Percentiles rank a stretch among this genome's conserved stretches.
Evolutionary conservation across 2,888 invertebrate genomes (phyloP).

Genomic region (Bimastos eiseni): DNA sequence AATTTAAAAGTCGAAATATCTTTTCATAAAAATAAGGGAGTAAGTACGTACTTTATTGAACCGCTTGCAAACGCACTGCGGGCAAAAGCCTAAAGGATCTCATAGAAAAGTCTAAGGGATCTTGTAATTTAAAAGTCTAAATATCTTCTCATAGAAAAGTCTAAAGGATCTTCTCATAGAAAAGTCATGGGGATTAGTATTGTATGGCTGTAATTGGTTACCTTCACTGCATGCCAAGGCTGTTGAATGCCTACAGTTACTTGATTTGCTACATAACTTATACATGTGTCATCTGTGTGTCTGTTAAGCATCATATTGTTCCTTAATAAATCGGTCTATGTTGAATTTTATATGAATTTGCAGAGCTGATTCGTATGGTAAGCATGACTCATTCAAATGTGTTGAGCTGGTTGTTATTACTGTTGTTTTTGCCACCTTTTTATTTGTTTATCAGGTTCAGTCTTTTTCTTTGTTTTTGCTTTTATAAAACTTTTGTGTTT

Average conservation of each 20-base stretch:
- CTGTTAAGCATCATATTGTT: not conserved
- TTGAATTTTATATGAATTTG: not conserved
- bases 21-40: too few relatives aligned
- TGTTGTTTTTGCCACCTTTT: not conserved
- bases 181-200: not conserved
- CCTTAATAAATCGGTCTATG: not conserved
- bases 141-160: too few relatives aligned
- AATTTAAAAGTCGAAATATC: too few relatives aligned
- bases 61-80: too few relatives aligned
- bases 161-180: not conserved
- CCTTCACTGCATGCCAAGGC: not conserved
- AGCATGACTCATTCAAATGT: not conserved
- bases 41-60: too few relatives aligned
- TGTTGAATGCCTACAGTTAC: not conserved
- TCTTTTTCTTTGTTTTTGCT: not conserved
- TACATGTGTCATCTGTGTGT: not conserved
- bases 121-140: too few relatives aligned
- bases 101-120: too few relatives aligned
- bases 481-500: not conserved
- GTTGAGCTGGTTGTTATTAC: not conserved
- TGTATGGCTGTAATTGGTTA: not conserved
- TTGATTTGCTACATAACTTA: not conserved
- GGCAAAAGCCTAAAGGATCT: too few relatives aligned
- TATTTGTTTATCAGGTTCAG: not conserved
- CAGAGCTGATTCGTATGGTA: not conserved